Evolutionary conservation across 2,113 vertebrate species (phyloP).

Genomic region (Copsychus sechellarum): DNA sequence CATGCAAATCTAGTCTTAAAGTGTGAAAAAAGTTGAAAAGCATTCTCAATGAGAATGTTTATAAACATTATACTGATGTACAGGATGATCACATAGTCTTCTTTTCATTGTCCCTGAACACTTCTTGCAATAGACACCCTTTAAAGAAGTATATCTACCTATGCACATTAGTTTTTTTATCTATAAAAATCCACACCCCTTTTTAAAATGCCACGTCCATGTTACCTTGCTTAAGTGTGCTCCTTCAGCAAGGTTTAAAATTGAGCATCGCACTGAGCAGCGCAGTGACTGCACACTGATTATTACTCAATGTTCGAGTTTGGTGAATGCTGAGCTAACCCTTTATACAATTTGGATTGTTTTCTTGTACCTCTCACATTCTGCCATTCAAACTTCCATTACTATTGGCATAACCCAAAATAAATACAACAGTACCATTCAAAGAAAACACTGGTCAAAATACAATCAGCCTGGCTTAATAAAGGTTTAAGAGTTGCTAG

Average conservation of each 20-base stretch:
- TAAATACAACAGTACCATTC: not conserved
- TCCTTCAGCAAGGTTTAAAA: not conserved
- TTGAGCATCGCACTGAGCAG: not conserved
- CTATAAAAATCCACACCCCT: not conserved
- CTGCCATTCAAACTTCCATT: not conserved
- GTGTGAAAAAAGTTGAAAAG: not conserved
- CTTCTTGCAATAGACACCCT: not conserved
- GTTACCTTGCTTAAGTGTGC: not conserved
- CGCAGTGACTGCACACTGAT: not conserved
- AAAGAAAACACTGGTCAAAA: not conserved
- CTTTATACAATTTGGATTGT: not conserved
- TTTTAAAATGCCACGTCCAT: not conserved
- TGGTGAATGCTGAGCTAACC: not conserved
- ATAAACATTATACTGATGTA: not conserved
- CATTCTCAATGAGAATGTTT: not conserved
- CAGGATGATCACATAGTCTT: not conserved
- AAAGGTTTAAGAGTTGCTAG: not conserved
- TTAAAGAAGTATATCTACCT: not conserved
- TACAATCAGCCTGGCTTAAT: not conserved
- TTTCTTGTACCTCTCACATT: not conserved
- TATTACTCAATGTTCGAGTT: not conserved
- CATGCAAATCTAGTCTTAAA: not conserved
- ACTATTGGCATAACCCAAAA: not conserved
- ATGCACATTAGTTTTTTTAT: rapidly evolving
- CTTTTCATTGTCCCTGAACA: not conserved